phyloP scores from a whole-genome alignment of 2,113 vertebrate genomes.

The Hippoglossus stenolepis region DNA sequence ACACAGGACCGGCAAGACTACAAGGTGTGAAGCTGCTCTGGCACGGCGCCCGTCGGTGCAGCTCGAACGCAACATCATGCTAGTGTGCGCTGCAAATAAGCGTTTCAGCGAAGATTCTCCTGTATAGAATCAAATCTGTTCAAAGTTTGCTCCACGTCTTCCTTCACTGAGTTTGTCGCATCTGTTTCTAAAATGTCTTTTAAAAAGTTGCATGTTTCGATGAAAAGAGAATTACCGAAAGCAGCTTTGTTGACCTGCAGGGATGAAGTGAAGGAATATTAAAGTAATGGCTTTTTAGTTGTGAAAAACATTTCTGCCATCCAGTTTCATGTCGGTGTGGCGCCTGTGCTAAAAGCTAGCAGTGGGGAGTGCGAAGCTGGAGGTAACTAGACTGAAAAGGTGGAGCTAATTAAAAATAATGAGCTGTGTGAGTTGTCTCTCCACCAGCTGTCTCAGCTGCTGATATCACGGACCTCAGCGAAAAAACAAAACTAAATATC shows the following conservation, averaged over 20 bases:
- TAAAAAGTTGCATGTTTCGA: neutral
- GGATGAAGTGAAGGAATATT: neutral
- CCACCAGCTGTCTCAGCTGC: constrained; percentile 3
- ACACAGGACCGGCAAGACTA: constrained; percentile 26
- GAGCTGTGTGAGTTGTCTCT: constrained; percentile 13
- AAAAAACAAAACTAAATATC: neutral
- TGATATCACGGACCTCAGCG: constrained; percentile 5
- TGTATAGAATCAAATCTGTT: neutral
- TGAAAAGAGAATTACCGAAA: neutral
- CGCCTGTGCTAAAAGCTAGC: neutral
- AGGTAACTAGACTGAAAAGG: neutral
- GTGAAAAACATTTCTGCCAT: neutral
- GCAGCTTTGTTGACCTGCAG: neutral
- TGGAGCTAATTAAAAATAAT: constrained; percentile 28
- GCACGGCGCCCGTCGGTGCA: constrained; percentile 6
- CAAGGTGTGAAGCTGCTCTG: constrained; percentile 24
- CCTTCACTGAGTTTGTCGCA: neutral
- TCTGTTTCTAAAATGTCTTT: neutral
- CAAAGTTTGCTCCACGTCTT: neutral
- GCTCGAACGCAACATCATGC: neutral
- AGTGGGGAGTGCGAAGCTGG: neutral
- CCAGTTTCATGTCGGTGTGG: neutral
- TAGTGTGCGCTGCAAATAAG: neutral
- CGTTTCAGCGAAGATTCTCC: neutral
- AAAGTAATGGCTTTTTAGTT: neutral